phyloP scores from a whole-genome alignment of 2,888 invertebrate species.

The Alloscopus bannaensis region DNA sequence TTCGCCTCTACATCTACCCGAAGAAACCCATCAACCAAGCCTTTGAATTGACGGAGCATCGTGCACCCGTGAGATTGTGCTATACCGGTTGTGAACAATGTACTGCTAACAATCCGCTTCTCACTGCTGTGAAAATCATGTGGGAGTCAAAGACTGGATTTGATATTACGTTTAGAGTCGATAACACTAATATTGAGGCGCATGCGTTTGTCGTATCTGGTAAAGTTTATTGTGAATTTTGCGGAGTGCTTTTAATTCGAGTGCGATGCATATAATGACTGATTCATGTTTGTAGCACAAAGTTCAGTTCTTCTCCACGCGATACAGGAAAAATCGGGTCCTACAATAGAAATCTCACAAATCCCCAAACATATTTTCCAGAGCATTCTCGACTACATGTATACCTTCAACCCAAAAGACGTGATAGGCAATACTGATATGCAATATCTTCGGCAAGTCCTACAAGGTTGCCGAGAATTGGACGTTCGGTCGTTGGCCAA shows the following conservation, averaged over 20 bases:
- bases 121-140: conserved; percentile 16
- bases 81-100: neutral
- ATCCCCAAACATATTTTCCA: neutral
- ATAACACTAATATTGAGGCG: conserved; percentile 25
- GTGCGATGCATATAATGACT: neutral
- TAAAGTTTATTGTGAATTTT: conserved; percentile 1
- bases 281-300: neutral
- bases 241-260: neutral
- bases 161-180: conserved; percentile 28
- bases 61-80: conserved; percentile 29
- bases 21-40: conserved; percentile 39
- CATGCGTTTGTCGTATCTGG: conserved; percentile 30
- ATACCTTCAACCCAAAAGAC: conserved; percentile 10
- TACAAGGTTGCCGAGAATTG: conserved; percentile 5
- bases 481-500: neutral
- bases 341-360: neutral
- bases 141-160: conserved; percentile 5
- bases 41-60: conserved; percentile 6
- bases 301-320: conserved; percentile 11
- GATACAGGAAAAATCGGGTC: neutral
- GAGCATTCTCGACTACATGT: conserved; percentile 23
- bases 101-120: neutral
- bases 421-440: conserved; percentile 19
- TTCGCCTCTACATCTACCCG: conserved; percentile 34
- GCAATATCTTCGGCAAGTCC: conserved; percentile 1